Conservation (phyloP, 2,888 invertebrate species). For the Eupithecia vulgata region DNA sequence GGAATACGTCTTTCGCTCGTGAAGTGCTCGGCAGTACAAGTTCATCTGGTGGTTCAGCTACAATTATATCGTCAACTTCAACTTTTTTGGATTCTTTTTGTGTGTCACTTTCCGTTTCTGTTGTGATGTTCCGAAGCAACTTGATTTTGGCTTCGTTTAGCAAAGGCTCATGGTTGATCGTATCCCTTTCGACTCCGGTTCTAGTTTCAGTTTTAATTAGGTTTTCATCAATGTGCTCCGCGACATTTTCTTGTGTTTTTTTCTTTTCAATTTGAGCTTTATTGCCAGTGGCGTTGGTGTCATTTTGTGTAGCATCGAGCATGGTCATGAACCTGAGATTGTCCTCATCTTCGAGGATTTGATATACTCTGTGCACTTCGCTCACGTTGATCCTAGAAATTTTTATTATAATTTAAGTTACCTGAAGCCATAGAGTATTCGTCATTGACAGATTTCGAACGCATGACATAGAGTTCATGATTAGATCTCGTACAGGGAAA, state of each 20-base stretch:
- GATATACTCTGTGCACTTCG: conserved; percentile 77
- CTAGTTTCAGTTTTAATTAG: conserved; percentile 78
- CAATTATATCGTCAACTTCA: conserved; percentile 75
- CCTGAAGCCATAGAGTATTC: not conserved
- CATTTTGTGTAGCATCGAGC: conserved; percentile 64
- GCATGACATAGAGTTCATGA: not conserved
- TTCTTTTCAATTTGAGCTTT: conserved; percentile 41
- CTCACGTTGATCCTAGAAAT: conserved; percentile 74
- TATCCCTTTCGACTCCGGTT: conserved; percentile 74
- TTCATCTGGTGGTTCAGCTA: conserved; percentile 55
- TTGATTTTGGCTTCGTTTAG: conserved; percentile 69
- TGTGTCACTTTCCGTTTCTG: conserved; percentile 23
- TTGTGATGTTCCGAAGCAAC: conserved; percentile 59
- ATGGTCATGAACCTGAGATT: conserved; percentile 75
- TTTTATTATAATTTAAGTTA: conserved; percentile 13
- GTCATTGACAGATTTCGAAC: not conserved
- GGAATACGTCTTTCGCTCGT: conserved; percentile 68
- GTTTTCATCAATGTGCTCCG: conserved; percentile 50
- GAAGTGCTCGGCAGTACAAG: conserved; percentile 66
- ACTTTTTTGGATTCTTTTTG: conserved; percentile 47
- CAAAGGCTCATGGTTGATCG: conserved; percentile 64
- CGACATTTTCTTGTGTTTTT: not conserved
- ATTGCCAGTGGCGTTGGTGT: conserved; percentile 39
- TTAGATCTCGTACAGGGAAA: not conserved
- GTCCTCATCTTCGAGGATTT: conserved; percentile 79